These are phyloP conservation scores for Gymnoscelis rufifasciata DNA, from an alignment of 2,888 invertebrate species.

Conservation along the genomic window DNA sequence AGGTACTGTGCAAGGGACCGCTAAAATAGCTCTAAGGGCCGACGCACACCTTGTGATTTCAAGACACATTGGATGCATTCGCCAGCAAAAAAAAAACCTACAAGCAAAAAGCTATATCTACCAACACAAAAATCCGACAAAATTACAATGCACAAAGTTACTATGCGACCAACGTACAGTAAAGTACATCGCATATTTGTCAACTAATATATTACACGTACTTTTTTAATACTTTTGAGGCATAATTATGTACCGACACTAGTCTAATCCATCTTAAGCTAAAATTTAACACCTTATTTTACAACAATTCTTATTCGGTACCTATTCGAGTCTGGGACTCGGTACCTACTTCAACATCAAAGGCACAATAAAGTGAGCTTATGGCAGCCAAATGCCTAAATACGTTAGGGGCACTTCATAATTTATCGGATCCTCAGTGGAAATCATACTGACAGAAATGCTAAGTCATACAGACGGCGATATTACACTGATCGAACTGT, in stretches of 20 bases:
- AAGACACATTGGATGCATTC: not conserved
- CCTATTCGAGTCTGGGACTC: slow-evolving; percentile 18
- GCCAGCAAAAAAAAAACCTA: slow-evolving; percentile 7
- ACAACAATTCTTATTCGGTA: slow-evolving; percentile 21
- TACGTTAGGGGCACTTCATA: slow-evolving; percentile 47
- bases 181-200: slow-evolving; percentile 68
- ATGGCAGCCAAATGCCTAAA: slow-evolving; percentile 62
- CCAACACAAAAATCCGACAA: slow-evolving; percentile 52
- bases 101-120: slow-evolving; percentile 42
- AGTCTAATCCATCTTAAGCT: slow-evolving; percentile 62
- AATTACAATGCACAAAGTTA: slow-evolving; percentile 70
- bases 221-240: slow-evolving; percentile 75
- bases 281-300: slow-evolving; percentile 53
- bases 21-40: slow-evolving; percentile 26
- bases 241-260: slow-evolving; percentile 55
- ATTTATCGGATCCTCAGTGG: slow-evolving; percentile 40
- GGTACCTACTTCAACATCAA: slow-evolving; percentile 37
- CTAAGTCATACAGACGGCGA: slow-evolving; percentile 58
- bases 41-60: slow-evolving; percentile 18
- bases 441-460: slow-evolving; percentile 53
- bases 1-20: slow-evolving; percentile 23
- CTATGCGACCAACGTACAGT: slow-evolving; percentile 74
- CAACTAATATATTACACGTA: slow-evolving; percentile 66
- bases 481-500: no score
- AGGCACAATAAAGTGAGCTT: slow-evolving; percentile 68